Conservation (phyloP, 2,888 invertebrate species). For the Peribatodes rhomboidaria region DNA sequence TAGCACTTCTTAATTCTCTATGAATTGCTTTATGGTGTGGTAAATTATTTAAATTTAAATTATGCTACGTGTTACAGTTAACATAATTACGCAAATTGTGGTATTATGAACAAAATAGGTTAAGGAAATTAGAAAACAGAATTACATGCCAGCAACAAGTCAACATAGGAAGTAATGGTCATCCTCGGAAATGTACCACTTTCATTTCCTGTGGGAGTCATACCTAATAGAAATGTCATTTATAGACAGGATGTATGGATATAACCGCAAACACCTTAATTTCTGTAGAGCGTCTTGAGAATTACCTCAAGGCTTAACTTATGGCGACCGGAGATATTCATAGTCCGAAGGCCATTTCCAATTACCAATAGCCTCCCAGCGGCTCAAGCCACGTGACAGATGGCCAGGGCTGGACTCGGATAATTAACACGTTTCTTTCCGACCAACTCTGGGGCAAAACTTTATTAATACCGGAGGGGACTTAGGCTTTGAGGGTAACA, state of each 20-base stretch:
- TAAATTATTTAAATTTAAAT: conserved; percentile 1
- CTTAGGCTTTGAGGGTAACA: conserved; percentile 82
- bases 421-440: conserved; percentile 85
- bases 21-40: conserved; percentile 1
- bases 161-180: not conserved
- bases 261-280: not conserved
- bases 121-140: not conserved
- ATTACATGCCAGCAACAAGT: not conserved
- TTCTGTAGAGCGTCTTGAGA: conserved; percentile 14
- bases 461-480: conserved; percentile 83
- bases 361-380: conserved; percentile 54
- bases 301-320: conserved; percentile 20
- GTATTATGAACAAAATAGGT: not conserved
- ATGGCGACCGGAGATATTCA: conserved; percentile 34
- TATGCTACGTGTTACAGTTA: not conserved
- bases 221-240: not conserved
- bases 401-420: conserved; percentile 69
- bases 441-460: conserved; percentile 78
- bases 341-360: conserved; percentile 47
- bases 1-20: conserved; percentile 47
- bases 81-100: not conserved
- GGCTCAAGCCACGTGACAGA: conserved; percentile 72
- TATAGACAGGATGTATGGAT: not conserved
- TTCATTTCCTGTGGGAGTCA: not conserved
- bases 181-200: not conserved